These are phyloP conservation scores for Ctenosaura bakeri DNA, from an alignment of 2,797 vertebrate species.

Conservation along the genomic window DNA sequence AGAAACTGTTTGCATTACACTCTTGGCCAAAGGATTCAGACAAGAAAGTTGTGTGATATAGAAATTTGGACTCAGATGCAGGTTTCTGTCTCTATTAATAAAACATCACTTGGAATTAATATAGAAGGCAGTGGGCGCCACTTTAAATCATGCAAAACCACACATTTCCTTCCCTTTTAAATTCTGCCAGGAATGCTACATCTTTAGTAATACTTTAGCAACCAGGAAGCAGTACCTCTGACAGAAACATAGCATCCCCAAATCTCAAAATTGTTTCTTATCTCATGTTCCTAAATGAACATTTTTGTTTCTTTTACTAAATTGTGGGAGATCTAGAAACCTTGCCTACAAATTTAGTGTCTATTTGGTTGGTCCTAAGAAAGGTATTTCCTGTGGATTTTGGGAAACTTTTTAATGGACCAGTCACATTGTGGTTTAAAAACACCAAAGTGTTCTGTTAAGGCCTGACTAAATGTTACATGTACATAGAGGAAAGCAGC, in stretches of 20 bases:
- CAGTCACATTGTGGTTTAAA: not conserved
- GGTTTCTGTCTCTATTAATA: slow-evolving; percentile 61
- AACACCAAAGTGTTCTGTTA: not conserved
- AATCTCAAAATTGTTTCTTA: slow-evolving; percentile 57
- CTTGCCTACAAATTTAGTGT: not conserved
- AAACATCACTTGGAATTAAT: slow-evolving; percentile 65
- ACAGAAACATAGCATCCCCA: slow-evolving; percentile 46
- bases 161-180: slow-evolving; percentile 38
- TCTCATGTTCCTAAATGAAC: slow-evolving; percentile 10
- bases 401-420: not conserved
- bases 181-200: slow-evolving; percentile 55
- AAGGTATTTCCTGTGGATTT: not conserved
- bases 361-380: not conserved
- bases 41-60: slow-evolving; percentile 16
- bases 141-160: slow-evolving; percentile 64
- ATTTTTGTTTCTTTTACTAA: not conserved
- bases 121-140: slow-evolving; percentile 45
- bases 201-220: slow-evolving; percentile 8
- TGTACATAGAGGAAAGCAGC: not conserved
- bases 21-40: rapidly evolving
- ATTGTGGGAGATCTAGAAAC: not conserved
- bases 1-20: slow-evolving; percentile 4
- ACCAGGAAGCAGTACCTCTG: not conserved
- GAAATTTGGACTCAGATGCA: slow-evolving; percentile 51
- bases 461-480: not conserved